Base-by-base conservation (phyloP, 2,113 vertebrate genomes). In the Pelecanus crispus region DNA sequence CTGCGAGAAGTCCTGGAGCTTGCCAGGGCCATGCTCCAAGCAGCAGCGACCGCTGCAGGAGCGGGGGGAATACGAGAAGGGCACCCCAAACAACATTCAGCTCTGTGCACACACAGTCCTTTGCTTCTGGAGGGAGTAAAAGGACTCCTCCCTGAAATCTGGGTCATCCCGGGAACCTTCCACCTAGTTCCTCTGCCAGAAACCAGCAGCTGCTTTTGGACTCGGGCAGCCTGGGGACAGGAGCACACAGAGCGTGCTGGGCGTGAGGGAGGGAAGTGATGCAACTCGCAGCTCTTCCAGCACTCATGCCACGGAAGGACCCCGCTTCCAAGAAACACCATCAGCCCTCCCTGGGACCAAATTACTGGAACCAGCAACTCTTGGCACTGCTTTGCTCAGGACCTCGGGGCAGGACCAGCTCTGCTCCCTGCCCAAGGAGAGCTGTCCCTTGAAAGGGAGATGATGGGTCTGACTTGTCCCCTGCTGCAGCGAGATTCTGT, bases 211-310 rank as follows among this genome's bases (percentile, higher is more conserved):
- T 34, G 81, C 65, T 40, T 10, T 34, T 12, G 63, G 74, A 44
- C 17, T 3, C 0, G 2, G n/a, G 34, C 38, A 49, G 31, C 77
- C 22, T 3, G 1, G 58, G 65, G 58, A 8, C 2, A 4, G 82
- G 75, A 81, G 63, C 21, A 19, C 47, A 26, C 2, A 8, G 53
- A 58, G 71, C 4, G 12, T 2, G 63, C 34, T 18, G 47, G 38
- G 16, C 1, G 7, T 2, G 53, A 77, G 25, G 61, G 47, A 58
- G 31, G 34, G 17, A 32, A 53, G 56, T 3, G 53, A 45, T 19
- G 65, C 42, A 50, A 56, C n/a, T 19, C 1, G 1, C 11, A 21
- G 38, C 16, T 28, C 49, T 38, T 58, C 79, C 79, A 61, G 66
- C 1, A 3, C 61, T 77, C 38, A 1, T 8, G 22, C 45, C 49